Evolutionary conservation across 1,140 invertebrate species (phyloP), one percentile per base, ranked within the genome.

Genomic region (Palaemon carinicauda): DNA sequence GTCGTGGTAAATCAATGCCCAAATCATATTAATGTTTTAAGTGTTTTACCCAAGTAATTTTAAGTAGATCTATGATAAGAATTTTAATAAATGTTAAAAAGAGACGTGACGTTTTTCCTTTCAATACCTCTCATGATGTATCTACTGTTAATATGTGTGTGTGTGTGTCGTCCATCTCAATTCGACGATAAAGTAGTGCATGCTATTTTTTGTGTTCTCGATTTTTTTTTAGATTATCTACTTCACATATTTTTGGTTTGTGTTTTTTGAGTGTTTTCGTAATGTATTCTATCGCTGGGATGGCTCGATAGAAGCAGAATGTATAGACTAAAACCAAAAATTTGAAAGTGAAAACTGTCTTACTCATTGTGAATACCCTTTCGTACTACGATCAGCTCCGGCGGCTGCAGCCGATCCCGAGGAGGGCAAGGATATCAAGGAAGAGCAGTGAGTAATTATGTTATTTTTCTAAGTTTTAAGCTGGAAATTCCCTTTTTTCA

Each of bases 51-150:
- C 80, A 82, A 75, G 85, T 87, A 87, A 87, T 60, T 74, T 87
- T 87, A 87, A 87, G 85, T 87, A 56, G 60, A 27, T 77, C 69
- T 73, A 65, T 60, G 77, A 71, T 82, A 87, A 78, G 85, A 77
- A 81, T 81, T 87, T 87, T 87, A 87, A 87, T 87, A 87, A 87
- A 87, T 87, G 85, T 87, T 81, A 74, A 87, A 87, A 65, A 71
- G 80, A 87, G 15, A 56, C 1, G 33, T n/a, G n/a, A n/a, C 29
- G 31, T 77, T 69, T 82, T 69, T 82, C 29, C 17, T 75, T 69
- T 10, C 21, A 29, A 80, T 21, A 14, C 60, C 65, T 74, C 84
- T 86, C 84, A 86, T 86, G 84, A 86, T 86, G 84, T 86, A 86
- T 86, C 84, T 86, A 80, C 77, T 56, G 24, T 71, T n/a, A 29